Percentiles rank a stretch among this genome's conserved stretches.
phyloP scores from a whole-genome alignment of 1,140 invertebrate genomes.

The Bombus pascuorum region DNA sequence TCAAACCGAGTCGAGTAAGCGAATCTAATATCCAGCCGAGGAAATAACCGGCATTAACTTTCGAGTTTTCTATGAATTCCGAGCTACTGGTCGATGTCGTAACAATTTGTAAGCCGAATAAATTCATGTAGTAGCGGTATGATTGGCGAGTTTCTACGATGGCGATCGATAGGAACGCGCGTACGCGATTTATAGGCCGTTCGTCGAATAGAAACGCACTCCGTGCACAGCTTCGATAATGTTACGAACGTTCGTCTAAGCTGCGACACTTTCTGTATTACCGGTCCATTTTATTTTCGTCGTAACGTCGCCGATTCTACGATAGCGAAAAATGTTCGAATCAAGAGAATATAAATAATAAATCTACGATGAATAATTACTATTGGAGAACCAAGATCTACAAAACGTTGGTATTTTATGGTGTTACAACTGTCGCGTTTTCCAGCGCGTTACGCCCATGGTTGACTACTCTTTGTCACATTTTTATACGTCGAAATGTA shows the following conservation, averaged over 20 bases:
- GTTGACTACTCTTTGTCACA: not conserved
- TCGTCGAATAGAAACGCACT: slow-evolving; percentile 47
- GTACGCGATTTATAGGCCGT: slow-evolving; percentile 55
- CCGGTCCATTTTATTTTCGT: too few relatives aligned
- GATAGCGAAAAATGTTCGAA: not conserved
- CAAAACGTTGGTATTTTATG: not conserved
- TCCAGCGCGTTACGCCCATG: slow-evolving; percentile 20
- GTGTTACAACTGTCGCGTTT: not conserved
- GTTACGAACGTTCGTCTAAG: slow-evolving; percentile 64
- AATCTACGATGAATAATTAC: not conserved
- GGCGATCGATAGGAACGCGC: slow-evolving; percentile 49
- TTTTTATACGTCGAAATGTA: slow-evolving; percentile 22
- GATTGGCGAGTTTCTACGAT: slow-evolving; percentile 27
- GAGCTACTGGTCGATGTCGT: not conserved
- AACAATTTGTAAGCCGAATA: slow-evolving; percentile 35
- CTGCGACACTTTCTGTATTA: slow-evolving; percentile 31
- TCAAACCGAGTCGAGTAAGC: not conserved
- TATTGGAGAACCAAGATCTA: not conserved
- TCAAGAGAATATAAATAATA: not conserved
- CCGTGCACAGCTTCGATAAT: slow-evolving; percentile 47
- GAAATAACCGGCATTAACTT: slow-evolving; percentile 4
- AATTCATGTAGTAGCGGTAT: slow-evolving; percentile 40
- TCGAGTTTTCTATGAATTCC: slow-evolving; percentile 35
- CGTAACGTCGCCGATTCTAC: slow-evolving; percentile 14
- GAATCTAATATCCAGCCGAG: not conserved